Percentiles rank a stretch among this genome's conserved stretches.
Conservation (phyloP, 1,140 invertebrate genomes). For the Drosophila watanabei region DNA sequence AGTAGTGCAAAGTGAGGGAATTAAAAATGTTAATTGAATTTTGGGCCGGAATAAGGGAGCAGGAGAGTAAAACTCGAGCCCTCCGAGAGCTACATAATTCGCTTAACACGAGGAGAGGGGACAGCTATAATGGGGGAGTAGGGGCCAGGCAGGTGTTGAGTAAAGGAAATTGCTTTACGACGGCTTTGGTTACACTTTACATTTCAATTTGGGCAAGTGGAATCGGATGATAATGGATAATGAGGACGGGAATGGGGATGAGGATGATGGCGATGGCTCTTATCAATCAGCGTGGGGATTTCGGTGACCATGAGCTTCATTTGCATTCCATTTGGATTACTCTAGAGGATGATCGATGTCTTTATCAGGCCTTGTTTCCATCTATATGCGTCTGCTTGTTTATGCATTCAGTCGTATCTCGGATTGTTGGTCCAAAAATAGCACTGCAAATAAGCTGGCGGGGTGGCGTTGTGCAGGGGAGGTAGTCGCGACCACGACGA, state of each 20-base stretch:
- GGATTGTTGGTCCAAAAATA: constrained; percentile 43
- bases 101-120: constrained; percentile 9
- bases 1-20: constrained; percentile 42
- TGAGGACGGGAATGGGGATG: neutral
- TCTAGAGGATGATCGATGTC: constrained; percentile 39
- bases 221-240: constrained; percentile 4
- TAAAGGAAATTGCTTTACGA: constrained; percentile 13
- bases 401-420: constrained; percentile 17
- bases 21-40: constrained; percentile 55
- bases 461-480: neutral
- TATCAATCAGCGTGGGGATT: constrained; percentile 49
- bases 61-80: constrained; percentile 13
- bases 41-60: constrained; percentile 3
- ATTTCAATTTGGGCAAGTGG: constrained; percentile 39
- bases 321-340: constrained; percentile 37
- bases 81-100: constrained; percentile 26
- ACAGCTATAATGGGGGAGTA: neutral
- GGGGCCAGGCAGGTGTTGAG: constrained; percentile 18
- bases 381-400: constrained; percentile 1
- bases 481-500: constrained; percentile 21
- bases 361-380: constrained; percentile 11
- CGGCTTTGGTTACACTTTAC: constrained; percentile 37
- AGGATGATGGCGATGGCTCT: neutral
- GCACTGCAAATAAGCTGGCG: constrained; percentile 37
- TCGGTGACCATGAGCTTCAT: constrained; percentile 32